Percentiles rank a stretch among this genome's conserved stretches.
phyloP scores from a whole-genome alignment of 2,888 invertebrate species.

The Incurvaria masculella region DNA sequence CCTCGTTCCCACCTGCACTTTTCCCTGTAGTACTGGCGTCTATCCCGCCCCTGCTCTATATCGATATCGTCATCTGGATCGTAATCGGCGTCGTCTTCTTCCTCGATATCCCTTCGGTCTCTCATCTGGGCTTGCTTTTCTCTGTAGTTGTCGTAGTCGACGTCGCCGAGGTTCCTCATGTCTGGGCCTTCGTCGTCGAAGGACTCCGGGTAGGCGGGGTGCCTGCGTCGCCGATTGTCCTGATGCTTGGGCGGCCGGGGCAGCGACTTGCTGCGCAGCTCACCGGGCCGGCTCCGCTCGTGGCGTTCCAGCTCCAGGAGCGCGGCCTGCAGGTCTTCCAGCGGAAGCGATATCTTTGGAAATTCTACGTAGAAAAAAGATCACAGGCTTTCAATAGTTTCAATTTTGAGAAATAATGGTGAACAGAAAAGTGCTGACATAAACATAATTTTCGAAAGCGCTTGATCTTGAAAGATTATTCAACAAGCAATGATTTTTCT shows the following conservation, averaged over 20 bases:
- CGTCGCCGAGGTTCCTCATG: constrained; percentile 44
- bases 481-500: too few species aligned
- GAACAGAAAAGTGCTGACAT: too few species aligned
- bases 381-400: too few species aligned
- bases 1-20: too few species aligned
- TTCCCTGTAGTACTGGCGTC: constrained; percentile 14
- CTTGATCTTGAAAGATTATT: too few species aligned
- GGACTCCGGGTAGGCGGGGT: constrained; percentile 31
- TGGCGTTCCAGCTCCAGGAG: constrained; percentile 39
- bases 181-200: constrained; percentile 38
- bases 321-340: constrained; percentile 46
- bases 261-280: constrained; percentile 37
- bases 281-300: constrained; percentile 30
- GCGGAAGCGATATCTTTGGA: constrained; percentile 43
- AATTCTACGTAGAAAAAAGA: constrained; percentile 33
- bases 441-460: too few species aligned
- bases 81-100: constrained; percentile 32
- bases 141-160: constrained; percentile 48
- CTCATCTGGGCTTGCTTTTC: constrained; percentile 42
- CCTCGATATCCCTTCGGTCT: constrained; percentile 24
- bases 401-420: too few species aligned
- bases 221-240: constrained; percentile 32
- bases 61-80: constrained; percentile 47
- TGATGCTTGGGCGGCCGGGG: constrained; percentile 35
- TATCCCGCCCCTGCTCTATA: constrained; percentile 31